A percentile compares a stretch with the other conserved stretches of the same genome.
phyloP scores from a whole-genome alignment of 2,797 vertebrate species.

The Macroramphosus scolopax region DNA sequence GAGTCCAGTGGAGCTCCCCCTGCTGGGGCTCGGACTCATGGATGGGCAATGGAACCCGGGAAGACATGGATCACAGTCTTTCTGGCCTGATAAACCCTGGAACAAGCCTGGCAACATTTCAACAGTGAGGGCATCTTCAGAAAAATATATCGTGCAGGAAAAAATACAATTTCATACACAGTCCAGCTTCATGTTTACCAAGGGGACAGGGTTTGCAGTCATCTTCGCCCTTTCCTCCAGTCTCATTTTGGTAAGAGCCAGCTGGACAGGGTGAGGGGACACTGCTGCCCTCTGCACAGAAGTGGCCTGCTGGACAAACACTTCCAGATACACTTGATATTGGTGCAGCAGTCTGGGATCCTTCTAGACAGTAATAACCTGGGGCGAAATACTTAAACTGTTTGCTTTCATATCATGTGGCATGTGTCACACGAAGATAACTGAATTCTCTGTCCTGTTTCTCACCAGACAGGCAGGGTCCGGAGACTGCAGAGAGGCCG shows the following conservation, averaged over 20 bases:
- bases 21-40: constrained; percentile 28
- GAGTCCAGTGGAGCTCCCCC: constrained; percentile 50
- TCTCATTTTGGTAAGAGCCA: constrained; percentile 74
- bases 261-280: constrained; percentile 77
- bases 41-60: constrained; percentile 74
- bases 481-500: constrained; percentile 71
- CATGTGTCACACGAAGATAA: background rate
- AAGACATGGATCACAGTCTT: constrained; percentile 75
- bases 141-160: background rate
- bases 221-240: constrained; percentile 69
- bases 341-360: constrained; percentile 71
- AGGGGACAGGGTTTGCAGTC: constrained; percentile 81
- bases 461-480: constrained; percentile 77
- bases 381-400: constrained; percentile 12
- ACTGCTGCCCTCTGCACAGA: constrained; percentile 78
- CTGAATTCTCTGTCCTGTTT: background rate
- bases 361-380: constrained; percentile 81
- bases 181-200: constrained; percentile 60
- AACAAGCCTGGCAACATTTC: constrained; percentile 73
- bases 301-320: constrained; percentile 82
- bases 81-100: constrained; percentile 77
- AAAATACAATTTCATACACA: background rate
- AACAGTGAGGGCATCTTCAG: constrained; percentile 1
- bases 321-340: constrained; percentile 66
- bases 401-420: background rate